Base-by-base conservation (phyloP, 2,888 invertebrate species). In the Monoplex corrugatus region DNA sequence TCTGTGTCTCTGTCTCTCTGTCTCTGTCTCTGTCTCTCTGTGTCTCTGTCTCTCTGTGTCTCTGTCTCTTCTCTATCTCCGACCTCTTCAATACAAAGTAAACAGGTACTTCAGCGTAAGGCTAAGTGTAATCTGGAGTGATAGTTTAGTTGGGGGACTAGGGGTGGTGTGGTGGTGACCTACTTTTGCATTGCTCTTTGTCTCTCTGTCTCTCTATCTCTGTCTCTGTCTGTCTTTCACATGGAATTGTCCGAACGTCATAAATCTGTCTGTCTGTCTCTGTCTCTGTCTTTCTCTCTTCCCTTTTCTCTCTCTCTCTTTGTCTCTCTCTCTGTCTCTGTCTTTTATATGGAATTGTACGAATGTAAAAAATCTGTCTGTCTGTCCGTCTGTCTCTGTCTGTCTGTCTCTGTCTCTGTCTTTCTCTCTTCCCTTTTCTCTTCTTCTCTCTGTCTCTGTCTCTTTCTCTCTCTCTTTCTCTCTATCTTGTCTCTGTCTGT, bases 301-400 rank as follows among this genome's bases (percentile, higher is more conserved):
- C n/a, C n/a, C n/a, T n/a, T n/a, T 23, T 3, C 63, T 10, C 28
- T n/a, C 28, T 68, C 63, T 2, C 23, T 13, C 8, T 3, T 28
- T 6, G n/a, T 68, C 63, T 68, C 63, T 28, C n/a, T 0, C 28
- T 28, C 28, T 68, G 23, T 68, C 2, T 68, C 6, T 6, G 38
- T 38, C 8, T 38, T 8, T 38, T 5, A 38, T 2, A 5, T 28
- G 8, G 23, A 13, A 23, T 80, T 2, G 32, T 1, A 28, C 78
- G 19, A 32, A 28, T 32, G 19, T 19, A 28, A 19, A 28, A 32
- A 2, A 19, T 78, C 28, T 78, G 28, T 78, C 28, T 78, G 28
- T 78, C 78, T 78, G 35, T 78, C 35, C n/a, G n/a, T 78, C 23
- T 78, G 23, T 78, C 23, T 78, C 78, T 78, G 35, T 78, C 78